Conservation (phyloP, 2,888 invertebrate species). For the Drosophila emarginata region DNA sequence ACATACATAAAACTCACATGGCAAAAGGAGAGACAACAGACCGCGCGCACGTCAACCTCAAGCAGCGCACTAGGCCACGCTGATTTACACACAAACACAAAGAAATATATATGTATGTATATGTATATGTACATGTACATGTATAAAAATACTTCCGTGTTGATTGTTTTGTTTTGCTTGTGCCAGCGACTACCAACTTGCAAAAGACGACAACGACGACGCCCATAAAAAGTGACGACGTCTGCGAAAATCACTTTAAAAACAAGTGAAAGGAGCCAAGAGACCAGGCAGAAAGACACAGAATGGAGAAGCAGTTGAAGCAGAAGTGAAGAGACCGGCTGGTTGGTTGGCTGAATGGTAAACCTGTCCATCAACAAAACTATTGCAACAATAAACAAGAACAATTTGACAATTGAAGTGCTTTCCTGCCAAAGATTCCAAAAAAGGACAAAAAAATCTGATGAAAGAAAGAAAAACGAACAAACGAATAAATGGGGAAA, state of each 20-base stretch:
- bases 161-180: conserved; percentile 73
- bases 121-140: not conserved
- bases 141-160: conserved; percentile 69
- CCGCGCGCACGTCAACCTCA: conserved; percentile 71
- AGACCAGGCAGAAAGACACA: conserved; percentile 12
- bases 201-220: conserved; percentile 49
- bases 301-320: conserved; percentile 1
- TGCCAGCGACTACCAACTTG: conserved; percentile 33
- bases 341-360: conserved; percentile 41
- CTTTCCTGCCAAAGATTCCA: conserved; percentile 38
- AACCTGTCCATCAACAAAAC: conserved; percentile 74
- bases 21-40: conserved; percentile 52
- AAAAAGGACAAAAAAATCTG: conserved; percentile 11
- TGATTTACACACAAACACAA: conserved; percentile 56
- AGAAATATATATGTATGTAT: conserved; percentile 8
- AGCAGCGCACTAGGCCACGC: conserved; percentile 74
- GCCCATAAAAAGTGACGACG: conserved; percentile 72
- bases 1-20: conserved; percentile 68
- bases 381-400: conserved; percentile 76
- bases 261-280: conserved; percentile 67
- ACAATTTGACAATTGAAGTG: conserved; percentile 78
- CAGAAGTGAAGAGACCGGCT: not conserved
- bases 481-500: not conserved
- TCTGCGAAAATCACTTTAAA: conserved; percentile 74
- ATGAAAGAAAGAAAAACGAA: conserved; percentile 7